phyloP scores from a whole-genome alignment of 2,113 vertebrate genomes.

The Donacobius atricapilla region DNA sequence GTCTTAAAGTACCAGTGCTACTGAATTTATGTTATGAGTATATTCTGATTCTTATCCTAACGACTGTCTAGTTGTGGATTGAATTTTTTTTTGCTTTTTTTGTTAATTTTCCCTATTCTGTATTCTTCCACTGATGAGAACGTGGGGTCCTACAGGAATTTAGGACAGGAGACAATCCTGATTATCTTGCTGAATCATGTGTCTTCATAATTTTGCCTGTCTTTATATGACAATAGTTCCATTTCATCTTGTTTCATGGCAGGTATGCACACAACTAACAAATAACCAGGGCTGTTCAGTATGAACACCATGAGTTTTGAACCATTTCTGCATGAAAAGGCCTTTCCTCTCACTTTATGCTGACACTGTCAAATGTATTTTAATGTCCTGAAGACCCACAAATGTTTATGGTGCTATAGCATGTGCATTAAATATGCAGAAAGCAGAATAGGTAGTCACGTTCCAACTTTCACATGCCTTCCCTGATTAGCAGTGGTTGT shows the following conservation, averaged over 20 bases:
- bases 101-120: not conserved
- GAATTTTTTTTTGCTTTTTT: not conserved
- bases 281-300: not conserved
- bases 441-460: not conserved
- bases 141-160: not conserved
- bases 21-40: not conserved
- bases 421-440: not conserved
- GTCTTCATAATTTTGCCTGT: not conserved
- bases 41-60: not conserved
- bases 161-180: not conserved
- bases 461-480: not conserved
- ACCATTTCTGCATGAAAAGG: not conserved
- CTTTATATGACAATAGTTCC: not conserved
- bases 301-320: not conserved
- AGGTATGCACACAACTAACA: not conserved
- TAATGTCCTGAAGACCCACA: not conserved
- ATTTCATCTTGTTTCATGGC: not conserved
- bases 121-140: not conserved
- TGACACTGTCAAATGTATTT: not conserved
- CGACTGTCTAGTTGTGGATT: not conserved
- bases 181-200: not conserved
- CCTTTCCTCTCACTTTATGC: not conserved
- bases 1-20: not conserved
- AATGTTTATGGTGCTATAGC: not conserved
- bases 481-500: not conserved